phyloP scores from a whole-genome alignment of 2,797 vertebrate species.

The Urosaurus nigricauda region DNA sequence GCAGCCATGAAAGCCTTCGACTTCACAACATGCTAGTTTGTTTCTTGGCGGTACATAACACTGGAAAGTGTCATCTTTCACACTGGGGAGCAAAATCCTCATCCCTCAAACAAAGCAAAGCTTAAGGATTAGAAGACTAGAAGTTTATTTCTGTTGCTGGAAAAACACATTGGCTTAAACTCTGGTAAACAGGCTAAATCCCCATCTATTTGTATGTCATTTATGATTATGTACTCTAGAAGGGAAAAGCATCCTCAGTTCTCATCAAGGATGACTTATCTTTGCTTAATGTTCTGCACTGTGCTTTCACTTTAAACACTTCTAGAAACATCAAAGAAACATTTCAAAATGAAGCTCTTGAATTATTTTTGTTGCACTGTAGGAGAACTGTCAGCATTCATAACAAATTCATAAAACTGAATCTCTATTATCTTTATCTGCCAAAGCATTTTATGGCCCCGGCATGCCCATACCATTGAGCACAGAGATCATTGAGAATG shows the following conservation, averaged over 20 bases:
- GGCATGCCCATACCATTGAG: constrained; percentile 44
- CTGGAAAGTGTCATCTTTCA: neutral
- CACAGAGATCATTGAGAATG: constrained; percentile 29
- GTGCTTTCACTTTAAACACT: constrained; percentile 27
- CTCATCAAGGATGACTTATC: constrained; percentile 20
- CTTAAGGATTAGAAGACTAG: constrained; percentile 8
- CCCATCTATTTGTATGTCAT: constrained; percentile 22
- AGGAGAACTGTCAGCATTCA: constrained; percentile 49
- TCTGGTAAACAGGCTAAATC: constrained; percentile 33
- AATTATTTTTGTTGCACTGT: constrained; percentile 45
- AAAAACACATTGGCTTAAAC: neutral
- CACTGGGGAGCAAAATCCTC: neutral
- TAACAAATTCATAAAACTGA: constrained; percentile 55
- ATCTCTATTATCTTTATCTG: constrained; percentile 55
- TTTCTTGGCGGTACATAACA: neutral
- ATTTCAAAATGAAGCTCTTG: constrained; percentile 48
- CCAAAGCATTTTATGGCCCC: constrained; percentile 45
- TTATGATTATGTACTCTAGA: constrained; percentile 16
- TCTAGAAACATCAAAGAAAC: constrained; percentile 44
- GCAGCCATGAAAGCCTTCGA: too few species aligned
- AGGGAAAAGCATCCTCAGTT: constrained; percentile 17
- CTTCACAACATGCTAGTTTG: neutral
- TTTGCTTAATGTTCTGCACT: neutral
- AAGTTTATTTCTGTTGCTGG: constrained; percentile 26
- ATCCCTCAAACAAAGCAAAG: neutral